Conservation (phyloP, 2,888 invertebrate genomes). For the Embidobia sp. region DNA sequence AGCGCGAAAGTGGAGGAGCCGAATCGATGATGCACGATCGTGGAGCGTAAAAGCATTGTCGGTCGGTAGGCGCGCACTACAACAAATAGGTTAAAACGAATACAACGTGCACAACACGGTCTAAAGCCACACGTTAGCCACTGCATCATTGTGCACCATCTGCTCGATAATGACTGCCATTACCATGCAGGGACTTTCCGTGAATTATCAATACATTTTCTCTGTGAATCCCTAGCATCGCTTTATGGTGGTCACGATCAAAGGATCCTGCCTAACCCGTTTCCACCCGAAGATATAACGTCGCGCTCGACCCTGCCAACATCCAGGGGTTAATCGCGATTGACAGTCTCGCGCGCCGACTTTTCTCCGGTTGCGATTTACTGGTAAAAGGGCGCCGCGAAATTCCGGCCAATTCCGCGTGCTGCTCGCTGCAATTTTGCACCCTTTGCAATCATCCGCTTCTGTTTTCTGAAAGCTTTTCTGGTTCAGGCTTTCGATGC, state of each 20-base stretch:
- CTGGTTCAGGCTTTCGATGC: too few relatives aligned
- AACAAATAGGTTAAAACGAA: conserved; percentile 73
- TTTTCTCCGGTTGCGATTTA: too few relatives aligned
- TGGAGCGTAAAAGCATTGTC: conserved; percentile 63
- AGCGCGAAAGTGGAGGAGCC: conserved; percentile 54
- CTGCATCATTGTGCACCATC: conserved; percentile 81
- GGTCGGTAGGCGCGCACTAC: conserved; percentile 51
- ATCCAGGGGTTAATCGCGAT: too few relatives aligned
- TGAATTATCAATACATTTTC: conserved; percentile 79
- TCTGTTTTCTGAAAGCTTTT: too few relatives aligned
- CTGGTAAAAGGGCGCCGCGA: too few relatives aligned
- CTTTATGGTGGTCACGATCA: conserved; percentile 56
- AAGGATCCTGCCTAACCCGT: conserved; percentile 46
- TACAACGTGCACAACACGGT: conserved; percentile 72
- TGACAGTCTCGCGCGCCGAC: too few relatives aligned
- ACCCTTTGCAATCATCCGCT: too few relatives aligned
- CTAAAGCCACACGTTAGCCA: conserved; percentile 73
- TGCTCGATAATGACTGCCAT: conserved; percentile 80
- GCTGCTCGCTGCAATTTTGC: too few relatives aligned
- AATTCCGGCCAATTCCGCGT: too few relatives aligned
- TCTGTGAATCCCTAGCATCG: conserved; percentile 57
- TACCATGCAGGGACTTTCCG: conserved; percentile 78
- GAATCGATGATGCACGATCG: conserved; percentile 62
- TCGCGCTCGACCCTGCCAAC: background rate
- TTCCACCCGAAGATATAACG: conserved; percentile 38